phyloP scores from a whole-genome alignment of 2,113 vertebrate species.

The Centropristis striata region DNA sequence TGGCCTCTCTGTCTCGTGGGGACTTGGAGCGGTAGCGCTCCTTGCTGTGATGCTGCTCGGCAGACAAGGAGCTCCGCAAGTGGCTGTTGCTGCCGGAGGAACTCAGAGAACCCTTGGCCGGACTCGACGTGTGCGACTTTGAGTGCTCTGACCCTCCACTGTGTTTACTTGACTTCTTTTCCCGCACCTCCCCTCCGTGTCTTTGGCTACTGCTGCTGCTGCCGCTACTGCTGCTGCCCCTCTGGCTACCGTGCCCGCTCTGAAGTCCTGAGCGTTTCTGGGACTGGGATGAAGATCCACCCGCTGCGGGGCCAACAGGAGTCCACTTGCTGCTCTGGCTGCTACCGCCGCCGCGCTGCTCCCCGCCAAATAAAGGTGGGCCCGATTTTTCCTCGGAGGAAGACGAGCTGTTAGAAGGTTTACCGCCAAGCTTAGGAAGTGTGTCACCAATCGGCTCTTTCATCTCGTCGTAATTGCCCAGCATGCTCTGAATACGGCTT shows the following conservation, averaged over 20 bases:
- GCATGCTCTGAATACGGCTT: slow-evolving; percentile 99
- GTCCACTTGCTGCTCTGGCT: slow-evolving; percentile 98
- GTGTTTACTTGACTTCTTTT: slow-evolving; percentile 95
- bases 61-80: slow-evolving; percentile 88
- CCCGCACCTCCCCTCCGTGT: slow-evolving; percentile 89
- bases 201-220: slow-evolving; percentile 88
- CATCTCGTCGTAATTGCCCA: slow-evolving; percentile 99
- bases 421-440: slow-evolving; percentile 91
- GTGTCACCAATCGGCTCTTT: slow-evolving; percentile 94
- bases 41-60: slow-evolving; percentile 93
- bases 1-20: slow-evolving; percentile 94
- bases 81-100: slow-evolving; percentile 87
- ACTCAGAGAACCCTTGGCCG: slow-evolving; percentile 90
- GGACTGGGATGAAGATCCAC: slow-evolving; percentile 88
- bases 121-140: slow-evolving; percentile 92
- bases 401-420: slow-evolving; percentile 90
- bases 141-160: slow-evolving; percentile 90
- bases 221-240: slow-evolving; percentile 81
- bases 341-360: slow-evolving; percentile 89
- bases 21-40: slow-evolving; percentile 97
- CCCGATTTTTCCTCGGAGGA: slow-evolving; percentile 92
- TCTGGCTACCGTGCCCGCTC: slow-evolving; percentile 85
- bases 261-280: slow-evolving; percentile 92
- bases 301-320: slow-evolving; percentile 92
- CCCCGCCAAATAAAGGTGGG: slow-evolving; percentile 88